A percentile compares a stretch with the other conserved stretches of the same genome.
phyloP scores from a whole-genome alignment of 2,888 invertebrate species.

The Brenthis ino region DNA sequence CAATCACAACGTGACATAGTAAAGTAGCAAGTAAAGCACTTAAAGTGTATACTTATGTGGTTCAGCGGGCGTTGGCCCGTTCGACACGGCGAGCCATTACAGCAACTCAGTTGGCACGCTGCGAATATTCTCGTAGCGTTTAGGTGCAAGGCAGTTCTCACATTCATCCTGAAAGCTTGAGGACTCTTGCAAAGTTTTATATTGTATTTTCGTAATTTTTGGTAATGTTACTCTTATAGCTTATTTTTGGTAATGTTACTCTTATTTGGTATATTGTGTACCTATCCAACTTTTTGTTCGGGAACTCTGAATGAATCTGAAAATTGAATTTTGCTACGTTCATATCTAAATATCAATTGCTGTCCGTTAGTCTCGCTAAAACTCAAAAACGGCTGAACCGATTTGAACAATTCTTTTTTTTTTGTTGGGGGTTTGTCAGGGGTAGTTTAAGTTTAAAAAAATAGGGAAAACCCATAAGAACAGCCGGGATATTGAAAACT shows the following conservation, averaged over 20 bases:
- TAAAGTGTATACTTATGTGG: slow-evolving; percentile 17
- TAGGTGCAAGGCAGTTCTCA: slow-evolving; percentile 13
- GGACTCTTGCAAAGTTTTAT: not conserved
- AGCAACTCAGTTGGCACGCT: slow-evolving; percentile 5
- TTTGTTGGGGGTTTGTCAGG: too few relatives aligned
- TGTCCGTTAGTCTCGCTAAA: too few relatives aligned
- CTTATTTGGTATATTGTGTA: not conserved
- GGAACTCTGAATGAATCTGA: too few relatives aligned
- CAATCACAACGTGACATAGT: slow-evolving; percentile 11
- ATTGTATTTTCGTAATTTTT: not conserved
- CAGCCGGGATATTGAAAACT: too few relatives aligned
- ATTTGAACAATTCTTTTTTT: too few relatives aligned
- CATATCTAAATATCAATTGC: too few relatives aligned
- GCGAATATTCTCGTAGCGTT: slow-evolving; percentile 7
- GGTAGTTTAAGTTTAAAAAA: too few relatives aligned
- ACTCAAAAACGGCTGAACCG: too few relatives aligned
- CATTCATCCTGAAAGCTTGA: slow-evolving; percentile 11
- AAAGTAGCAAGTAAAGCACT: slow-evolving; percentile 18
- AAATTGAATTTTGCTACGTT: too few relatives aligned
- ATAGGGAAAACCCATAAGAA: too few relatives aligned
- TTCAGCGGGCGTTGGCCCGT: slow-evolving; percentile 29
- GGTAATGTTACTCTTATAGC: not conserved
- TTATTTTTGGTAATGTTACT: not conserved
- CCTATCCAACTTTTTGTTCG: too few relatives aligned
- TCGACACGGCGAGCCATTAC: slow-evolving; percentile 18